A percentile compares a stretch with the other conserved stretches of the same genome.
phyloP scores from a whole-genome alignment of 2,797 vertebrate genomes.

The Lacerta agilis region DNA sequence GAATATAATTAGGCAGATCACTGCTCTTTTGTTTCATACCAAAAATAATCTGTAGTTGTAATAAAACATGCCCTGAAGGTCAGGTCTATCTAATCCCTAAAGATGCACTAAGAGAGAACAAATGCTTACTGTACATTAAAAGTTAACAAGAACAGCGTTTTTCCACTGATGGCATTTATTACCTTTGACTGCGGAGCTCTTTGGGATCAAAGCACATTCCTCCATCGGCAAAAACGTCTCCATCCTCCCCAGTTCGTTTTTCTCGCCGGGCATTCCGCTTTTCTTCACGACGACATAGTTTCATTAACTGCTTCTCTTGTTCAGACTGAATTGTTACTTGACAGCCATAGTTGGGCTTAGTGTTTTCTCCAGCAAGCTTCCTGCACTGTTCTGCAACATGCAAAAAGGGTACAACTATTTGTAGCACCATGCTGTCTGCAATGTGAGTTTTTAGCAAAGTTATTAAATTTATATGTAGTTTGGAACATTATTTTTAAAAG shows the following conservation, averaged over 20 bases:
- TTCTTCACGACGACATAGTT: slow-evolving; percentile 91
- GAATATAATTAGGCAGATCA: slow-evolving; percentile 87
- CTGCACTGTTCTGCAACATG: slow-evolving; percentile 80
- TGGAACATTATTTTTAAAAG: neutral
- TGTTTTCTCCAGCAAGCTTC: slow-evolving; percentile 81
- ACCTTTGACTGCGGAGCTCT: slow-evolving; percentile 92
- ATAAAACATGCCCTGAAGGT: slow-evolving; percentile 64
- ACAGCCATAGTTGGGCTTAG: slow-evolving; percentile 88
- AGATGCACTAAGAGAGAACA: slow-evolving; percentile 61
- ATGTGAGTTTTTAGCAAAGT: neutral
- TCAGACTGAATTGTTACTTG: slow-evolving; percentile 98
- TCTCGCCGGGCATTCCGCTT: slow-evolving; percentile 90
- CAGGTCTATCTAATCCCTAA: slow-evolving; percentile 60
- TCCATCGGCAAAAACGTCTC: slow-evolving; percentile 81
- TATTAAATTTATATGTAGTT: neutral
- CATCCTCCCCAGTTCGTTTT: slow-evolving; percentile 86
- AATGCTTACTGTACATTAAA: slow-evolving; percentile 54
- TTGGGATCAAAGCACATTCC: slow-evolving; percentile 88
- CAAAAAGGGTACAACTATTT: slow-evolving; percentile 32
- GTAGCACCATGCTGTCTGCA: slow-evolving; percentile 6
- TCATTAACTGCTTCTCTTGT: slow-evolving; percentile 93
- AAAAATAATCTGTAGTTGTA: slow-evolving; percentile 63
- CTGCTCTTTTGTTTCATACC: slow-evolving; percentile 77
- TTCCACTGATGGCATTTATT: slow-evolving; percentile 67
- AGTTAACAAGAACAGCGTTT: slow-evolving; percentile 59